These are phyloP conservation scores for Peromyscus californicus DNA, from an alignment of 2,113 vertebrate genomes.

Conservation along the genomic window DNA sequence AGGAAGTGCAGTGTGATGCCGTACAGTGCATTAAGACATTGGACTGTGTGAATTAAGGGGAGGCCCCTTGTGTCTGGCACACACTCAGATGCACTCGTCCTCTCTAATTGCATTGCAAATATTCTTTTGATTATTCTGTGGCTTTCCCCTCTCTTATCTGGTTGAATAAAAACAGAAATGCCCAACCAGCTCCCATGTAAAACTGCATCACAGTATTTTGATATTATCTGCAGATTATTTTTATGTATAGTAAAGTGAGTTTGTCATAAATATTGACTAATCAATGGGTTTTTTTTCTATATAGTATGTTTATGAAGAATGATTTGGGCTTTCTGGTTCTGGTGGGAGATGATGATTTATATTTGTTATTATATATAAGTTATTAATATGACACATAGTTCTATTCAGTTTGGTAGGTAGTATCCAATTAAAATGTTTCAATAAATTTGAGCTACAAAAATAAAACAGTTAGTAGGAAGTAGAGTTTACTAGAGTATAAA, in stretches of 20 bases:
- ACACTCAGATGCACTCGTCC: conserved; percentile 86
- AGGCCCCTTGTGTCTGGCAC: conserved; percentile 87
- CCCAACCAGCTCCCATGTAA: conserved; percentile 73
- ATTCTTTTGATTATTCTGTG: conserved; percentile 83
- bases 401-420: conserved; percentile 48
- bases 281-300: conserved; percentile 63
- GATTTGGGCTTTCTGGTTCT: conserved; percentile 80
- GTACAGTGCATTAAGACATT: conserved; percentile 78
- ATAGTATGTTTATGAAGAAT: conserved; percentile 78
- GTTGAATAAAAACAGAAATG: conserved; percentile 80
- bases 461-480: conserved; percentile 72
- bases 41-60: conserved; percentile 88
- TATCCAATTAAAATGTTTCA: conserved; percentile 74
- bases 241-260: conserved; percentile 66
- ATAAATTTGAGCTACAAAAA: conserved; percentile 72
- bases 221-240: conserved; percentile 66
- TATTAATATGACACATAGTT: conserved; percentile 73
- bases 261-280: conserved; percentile 74
- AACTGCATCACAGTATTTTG: conserved; percentile 68
- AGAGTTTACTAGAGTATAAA: conserved; percentile 63
- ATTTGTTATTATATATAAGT: conserved; percentile 69
- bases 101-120: conserved; percentile 90
- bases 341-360: conserved; percentile 66
- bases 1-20: conserved; percentile 83
- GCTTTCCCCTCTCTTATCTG: conserved; percentile 70